These are phyloP conservation scores for Thelaira solivaga DNA, from an alignment of 2,888 invertebrate species.

Conservation along the genomic window DNA sequence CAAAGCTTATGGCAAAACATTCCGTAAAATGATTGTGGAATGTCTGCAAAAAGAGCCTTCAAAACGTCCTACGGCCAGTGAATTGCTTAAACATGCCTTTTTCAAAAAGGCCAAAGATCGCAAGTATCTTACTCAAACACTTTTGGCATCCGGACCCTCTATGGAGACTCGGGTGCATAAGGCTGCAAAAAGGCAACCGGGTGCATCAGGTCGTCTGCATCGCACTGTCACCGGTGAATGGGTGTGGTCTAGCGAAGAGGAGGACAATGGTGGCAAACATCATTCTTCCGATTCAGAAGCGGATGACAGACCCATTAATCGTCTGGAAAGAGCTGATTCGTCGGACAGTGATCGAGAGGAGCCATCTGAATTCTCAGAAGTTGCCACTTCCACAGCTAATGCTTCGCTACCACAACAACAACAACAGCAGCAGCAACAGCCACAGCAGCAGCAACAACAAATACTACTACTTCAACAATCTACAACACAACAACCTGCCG, in stretches of 20 bases:
- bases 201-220: slow-evolving; percentile 90
- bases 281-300: slow-evolving; percentile 79
- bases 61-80: slow-evolving; percentile 96
- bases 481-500: slow-evolving; percentile 37
- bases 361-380: slow-evolving; percentile 75
- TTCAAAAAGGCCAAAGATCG: slow-evolving; percentile 98
- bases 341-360: slow-evolving; percentile 80
- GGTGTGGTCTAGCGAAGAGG: slow-evolving; percentile 98
- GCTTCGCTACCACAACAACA: slow-evolving; percentile 52
- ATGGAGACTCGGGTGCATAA: slow-evolving; percentile 94
- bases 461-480: slow-evolving; percentile 38
- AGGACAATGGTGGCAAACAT: slow-evolving; percentile 81
- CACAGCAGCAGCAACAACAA: slow-evolving; percentile 27
- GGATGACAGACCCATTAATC: slow-evolving; percentile 81
- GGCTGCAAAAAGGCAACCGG: slow-evolving; percentile 88
- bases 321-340: slow-evolving; percentile 80
- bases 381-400: slow-evolving; percentile 67
- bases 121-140: slow-evolving; percentile 89
- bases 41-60: slow-evolving; percentile 97
- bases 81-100: slow-evolving; percentile 96
- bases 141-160: slow-evolving; percentile 91
- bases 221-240: slow-evolving; percentile 97
- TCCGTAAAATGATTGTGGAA: slow-evolving; percentile 96
- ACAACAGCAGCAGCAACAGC: slow-evolving; percentile 47
- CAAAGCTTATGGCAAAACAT: slow-evolving; percentile 97